Evolutionary conservation across 2,113 vertebrate genomes (phyloP).

Genomic region (Paramormyrops kingsleyae): DNA sequence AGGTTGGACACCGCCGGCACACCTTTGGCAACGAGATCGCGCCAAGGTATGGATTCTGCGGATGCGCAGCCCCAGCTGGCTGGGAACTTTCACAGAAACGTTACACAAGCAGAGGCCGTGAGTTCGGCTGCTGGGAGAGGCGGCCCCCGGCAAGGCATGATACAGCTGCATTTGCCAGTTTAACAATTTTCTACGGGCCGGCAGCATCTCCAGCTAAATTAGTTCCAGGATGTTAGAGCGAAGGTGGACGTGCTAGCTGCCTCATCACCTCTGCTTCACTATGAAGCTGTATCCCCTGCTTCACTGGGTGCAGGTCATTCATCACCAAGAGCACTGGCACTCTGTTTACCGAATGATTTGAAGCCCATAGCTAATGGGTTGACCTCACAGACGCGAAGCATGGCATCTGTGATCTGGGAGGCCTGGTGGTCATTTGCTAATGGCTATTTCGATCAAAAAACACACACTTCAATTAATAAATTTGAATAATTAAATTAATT

Average conservation of each 20-base stretch:
- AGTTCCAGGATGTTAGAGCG: conserved; percentile 26
- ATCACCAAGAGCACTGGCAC: background rate
- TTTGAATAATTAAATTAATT: background rate
- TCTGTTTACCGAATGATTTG: background rate
- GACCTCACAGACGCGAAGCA: background rate
- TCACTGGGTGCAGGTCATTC: background rate
- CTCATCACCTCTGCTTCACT: background rate
- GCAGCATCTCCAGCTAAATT: conserved; percentile 24
- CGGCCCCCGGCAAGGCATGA: background rate
- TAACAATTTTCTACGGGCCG: background rate
- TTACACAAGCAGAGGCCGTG: conserved; percentile 6
- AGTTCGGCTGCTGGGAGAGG: background rate
- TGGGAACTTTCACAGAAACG: background rate
- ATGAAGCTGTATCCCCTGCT: background rate
- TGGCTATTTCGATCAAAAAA: background rate
- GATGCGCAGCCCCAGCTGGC: conserved; percentile 12
- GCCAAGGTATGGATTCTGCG: background rate
- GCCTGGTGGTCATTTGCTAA: background rate
- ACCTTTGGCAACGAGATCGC: background rate
- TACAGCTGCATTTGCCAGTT: conserved; percentile 1
- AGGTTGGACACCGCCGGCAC: background rate
- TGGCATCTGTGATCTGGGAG: background rate
- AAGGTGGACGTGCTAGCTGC: background rate
- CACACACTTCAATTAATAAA: background rate
- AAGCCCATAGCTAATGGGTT: background rate